A percentile compares a stretch with the other conserved stretches of the same genome.
Conservation (phyloP, 2,888 invertebrate species). For the Leucophenga maculata region DNA sequence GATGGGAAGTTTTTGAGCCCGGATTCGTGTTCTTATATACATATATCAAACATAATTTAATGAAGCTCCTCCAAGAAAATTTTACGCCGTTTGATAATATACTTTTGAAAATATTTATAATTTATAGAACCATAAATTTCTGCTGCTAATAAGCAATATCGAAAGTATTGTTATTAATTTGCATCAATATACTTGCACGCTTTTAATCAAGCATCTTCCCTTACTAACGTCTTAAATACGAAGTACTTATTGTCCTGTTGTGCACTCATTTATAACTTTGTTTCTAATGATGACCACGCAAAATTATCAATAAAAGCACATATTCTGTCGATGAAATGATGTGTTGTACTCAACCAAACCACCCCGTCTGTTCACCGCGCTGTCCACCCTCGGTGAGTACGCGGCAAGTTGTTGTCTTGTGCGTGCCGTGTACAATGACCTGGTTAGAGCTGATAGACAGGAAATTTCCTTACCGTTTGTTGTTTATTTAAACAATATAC, state of each 20-base stretch:
- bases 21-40: too few species aligned
- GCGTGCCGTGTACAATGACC: constrained; percentile 8
- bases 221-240: constrained; percentile 19
- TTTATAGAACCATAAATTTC: too few species aligned
- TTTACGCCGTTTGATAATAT: too few species aligned
- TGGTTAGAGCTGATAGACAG: neutral
- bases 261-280: too few species aligned
- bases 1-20: too few species aligned
- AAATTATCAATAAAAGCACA: constrained; percentile 42
- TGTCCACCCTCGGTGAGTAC: constrained; percentile 31
- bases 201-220: neutral
- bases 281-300: constrained; percentile 55
- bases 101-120: too few species aligned
- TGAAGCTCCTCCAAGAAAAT: too few species aligned
- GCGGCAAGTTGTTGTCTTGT: neutral
- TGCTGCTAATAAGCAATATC: neutral
- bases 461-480: neutral
- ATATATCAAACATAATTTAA: too few species aligned
- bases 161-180: constrained; percentile 42
- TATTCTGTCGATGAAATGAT: constrained; percentile 34
- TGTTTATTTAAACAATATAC: neutral
- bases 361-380: constrained; percentile 2
- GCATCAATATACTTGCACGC: constrained; percentile 40
- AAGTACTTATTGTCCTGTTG: too few species aligned
- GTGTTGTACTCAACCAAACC: too few species aligned